Base-by-base conservation (phyloP, 2,888 invertebrate species). In the Acanthopleura granulata region DNA sequence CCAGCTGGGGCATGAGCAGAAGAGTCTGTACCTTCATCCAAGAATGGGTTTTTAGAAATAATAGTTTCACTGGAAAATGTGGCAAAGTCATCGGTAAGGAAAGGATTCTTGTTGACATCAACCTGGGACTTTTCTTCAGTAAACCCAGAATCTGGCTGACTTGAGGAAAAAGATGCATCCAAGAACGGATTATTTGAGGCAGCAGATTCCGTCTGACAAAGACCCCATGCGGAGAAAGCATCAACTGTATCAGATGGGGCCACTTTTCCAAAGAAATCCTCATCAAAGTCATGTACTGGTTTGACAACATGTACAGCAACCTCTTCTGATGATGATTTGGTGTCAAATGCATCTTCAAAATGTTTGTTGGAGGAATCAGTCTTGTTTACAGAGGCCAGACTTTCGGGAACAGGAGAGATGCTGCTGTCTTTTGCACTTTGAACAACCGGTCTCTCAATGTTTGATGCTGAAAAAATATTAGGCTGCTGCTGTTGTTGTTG, bases 171-270 rank as follows among this genome's bases (percentile, higher is more conserved):
- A 27, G 66, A 22, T 14, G 77, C 49, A 62, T 81, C 81, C 40
- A 81, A 66, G 76, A 83, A 83, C 57, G 83, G 83, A 77, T 83
- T 83, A 69, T 62, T 77, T 25, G 62, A 73, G 15, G 75, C 49
- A 49, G 77, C 69, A 40, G 74, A 6, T 15, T 66, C 66, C 18
- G 29, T 6, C 16, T 16, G 22, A 15, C 29, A 9, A 22, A 66
- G 29, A 18, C 66, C 66, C 66, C 66, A 66, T 66, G 66, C 66
- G 25, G 15, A 16, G 25, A 66, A 66, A 27, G 66, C 66, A 66
- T 66, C 66, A 27, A 66, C 66, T 66, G 66, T 22, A 66, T 66
- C 66, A 1, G 66, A 27, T 22, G 66, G 76, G 61, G 79, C 76
- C 62, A 73, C 77, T 27, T 76, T 77, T 15, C 77, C 79, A 66